Base-by-base conservation (phyloP, 2,888 invertebrate genomes). In the Amiota minor region DNA sequence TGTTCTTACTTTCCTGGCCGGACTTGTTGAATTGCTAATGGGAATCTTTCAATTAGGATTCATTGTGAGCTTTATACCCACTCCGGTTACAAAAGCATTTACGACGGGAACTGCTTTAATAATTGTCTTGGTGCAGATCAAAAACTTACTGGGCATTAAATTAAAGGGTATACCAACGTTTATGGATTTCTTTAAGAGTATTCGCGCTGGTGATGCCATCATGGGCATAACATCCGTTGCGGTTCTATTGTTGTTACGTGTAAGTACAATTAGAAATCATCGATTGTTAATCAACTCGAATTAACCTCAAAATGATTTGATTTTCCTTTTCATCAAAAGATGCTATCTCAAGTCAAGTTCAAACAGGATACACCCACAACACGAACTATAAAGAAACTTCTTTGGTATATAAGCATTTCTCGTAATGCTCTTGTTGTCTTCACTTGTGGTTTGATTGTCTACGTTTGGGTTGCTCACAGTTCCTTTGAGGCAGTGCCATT, bases 51-150 rank as follows among this genome's bases (percentile, higher is more conserved):
- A 94, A 86, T 91, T 97, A 80, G 96, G 96, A 71, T 96, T 96
- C 88, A 90, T 96, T 79, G 94, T 96, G 72, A 95, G 95, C 81
- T 94, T 96, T 86, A 96, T 97, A 80, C 95, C 96, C 0, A 92
- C 94, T 45, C 94, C 96, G 11, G 95, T 96, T 70, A 95, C 95
- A 18, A 94, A 94, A 78, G 96, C 95, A 1, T 97, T 97, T 88
- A 96, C 96, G 59, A 94, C 96, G 1, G 96, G 95, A 11, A 95
- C 95, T 20, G 94, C 96, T 0, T 88, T 95, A 12, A 95, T 95
- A 81, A 95, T 97, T 80, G 92, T 94, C 56, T 91, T 92, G 50
- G 92, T 94, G 9, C 96, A 97, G 90, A 79, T 95, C 14, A 95
- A 95, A 90, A 93, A 93, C 70, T 90, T 96, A 67, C 89, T 96